Evolutionary conservation across 2,113 vertebrate genomes (phyloP).

Genomic region (Lophura nycthemera): DNA sequence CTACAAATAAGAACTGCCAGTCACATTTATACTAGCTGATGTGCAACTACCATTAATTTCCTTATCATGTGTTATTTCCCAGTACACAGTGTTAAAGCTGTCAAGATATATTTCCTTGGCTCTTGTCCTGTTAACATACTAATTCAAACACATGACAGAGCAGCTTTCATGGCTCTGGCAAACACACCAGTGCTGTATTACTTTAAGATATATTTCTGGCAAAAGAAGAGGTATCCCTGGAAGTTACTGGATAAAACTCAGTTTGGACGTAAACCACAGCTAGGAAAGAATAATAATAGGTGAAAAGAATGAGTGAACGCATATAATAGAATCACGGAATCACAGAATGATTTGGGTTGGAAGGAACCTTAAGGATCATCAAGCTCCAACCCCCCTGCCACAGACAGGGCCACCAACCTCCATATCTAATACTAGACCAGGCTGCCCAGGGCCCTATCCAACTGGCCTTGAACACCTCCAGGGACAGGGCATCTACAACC

Average conservation of each 20-base stretch:
- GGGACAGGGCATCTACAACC: no score
- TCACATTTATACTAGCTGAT: constrained; percentile 43
- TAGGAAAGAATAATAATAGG: background rate
- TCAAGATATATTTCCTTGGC: constrained; percentile 18
- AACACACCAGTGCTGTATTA: background rate
- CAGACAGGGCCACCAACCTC: no score
- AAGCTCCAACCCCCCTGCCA: no score
- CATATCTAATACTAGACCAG: no score
- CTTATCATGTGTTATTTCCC: constrained; percentile 37
- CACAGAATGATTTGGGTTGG: no score
- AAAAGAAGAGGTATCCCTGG: background rate
- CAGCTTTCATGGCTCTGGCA: background rate
- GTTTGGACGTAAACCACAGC: background rate
- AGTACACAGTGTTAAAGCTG: background rate
- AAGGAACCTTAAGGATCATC: no score
- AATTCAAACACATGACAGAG: constrained; percentile 28
- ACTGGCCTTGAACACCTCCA: no score
- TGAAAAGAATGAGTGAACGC: background rate
- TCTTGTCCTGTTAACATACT: constrained; percentile 12
- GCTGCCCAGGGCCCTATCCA: no score
- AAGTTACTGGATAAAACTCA: background rate
- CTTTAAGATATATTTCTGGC: background rate
- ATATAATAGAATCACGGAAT: no score
- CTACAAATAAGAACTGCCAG: constrained; percentile 39
- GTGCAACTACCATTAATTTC: constrained; percentile 43